Percentiles rank a stretch among this genome's conserved stretches.
phyloP scores from a whole-genome alignment of 1,140 invertebrate genomes.

The Saccostrea cuccullata region DNA sequence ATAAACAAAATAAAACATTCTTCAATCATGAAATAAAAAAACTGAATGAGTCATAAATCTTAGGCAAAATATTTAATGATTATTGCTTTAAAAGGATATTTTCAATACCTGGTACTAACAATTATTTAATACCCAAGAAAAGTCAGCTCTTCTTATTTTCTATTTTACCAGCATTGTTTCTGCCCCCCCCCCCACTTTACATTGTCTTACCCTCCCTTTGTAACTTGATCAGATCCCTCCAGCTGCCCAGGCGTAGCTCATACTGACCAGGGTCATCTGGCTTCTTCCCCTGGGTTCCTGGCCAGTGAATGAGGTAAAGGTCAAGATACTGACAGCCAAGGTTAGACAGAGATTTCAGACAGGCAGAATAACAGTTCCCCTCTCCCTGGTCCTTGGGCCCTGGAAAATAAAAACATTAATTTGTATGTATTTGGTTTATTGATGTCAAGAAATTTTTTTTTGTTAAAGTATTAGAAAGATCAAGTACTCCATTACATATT shows the following conservation, averaged over 20 bases:
- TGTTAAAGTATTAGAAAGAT: too few relatives aligned
- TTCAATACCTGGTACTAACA: not conserved
- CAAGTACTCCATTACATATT: too few relatives aligned
- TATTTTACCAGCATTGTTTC: not conserved
- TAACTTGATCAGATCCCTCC: conserved; percentile 84
- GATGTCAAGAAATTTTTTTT: too few relatives aligned
- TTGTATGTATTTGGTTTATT: not conserved
- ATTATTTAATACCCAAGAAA: not conserved
- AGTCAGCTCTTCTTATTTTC: not conserved
- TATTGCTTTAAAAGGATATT: too few relatives aligned
- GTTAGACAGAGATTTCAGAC: conserved; percentile 83
- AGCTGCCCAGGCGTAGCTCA: conserved; percentile 82
- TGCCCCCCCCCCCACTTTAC: not conserved
- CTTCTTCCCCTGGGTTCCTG: conserved; percentile 82
- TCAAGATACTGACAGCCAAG: conserved; percentile 87
- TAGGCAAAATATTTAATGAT: too few relatives aligned
- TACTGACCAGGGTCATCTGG: conserved; percentile 82
- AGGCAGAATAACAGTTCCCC: conserved; percentile 81
- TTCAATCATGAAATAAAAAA: too few relatives aligned
- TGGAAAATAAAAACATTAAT: conserved; percentile 69
- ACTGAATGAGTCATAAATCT: too few relatives aligned
- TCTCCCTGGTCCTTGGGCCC: conserved; percentile 86
- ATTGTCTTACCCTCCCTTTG: conserved; percentile 75
- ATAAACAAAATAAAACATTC: too few relatives aligned
- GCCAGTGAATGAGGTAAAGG: conserved; percentile 93